phyloP scores from a whole-genome alignment of 2,888 invertebrate genomes.

The Melanophora roralis region DNA sequence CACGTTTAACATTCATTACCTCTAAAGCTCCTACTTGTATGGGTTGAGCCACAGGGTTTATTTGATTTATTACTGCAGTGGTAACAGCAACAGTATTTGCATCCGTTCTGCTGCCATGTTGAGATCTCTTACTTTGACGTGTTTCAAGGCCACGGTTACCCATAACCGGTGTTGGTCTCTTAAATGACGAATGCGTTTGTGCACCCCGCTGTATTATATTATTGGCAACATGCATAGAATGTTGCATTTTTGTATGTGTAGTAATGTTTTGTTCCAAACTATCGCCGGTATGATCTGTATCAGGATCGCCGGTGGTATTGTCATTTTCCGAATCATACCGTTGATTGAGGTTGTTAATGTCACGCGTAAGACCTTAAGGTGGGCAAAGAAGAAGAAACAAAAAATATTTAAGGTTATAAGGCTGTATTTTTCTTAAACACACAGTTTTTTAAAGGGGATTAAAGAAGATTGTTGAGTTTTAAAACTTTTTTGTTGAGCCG shows the following conservation, averaged over 20 bases:
- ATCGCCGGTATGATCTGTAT: slow-evolving; percentile 85
- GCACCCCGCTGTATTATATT: slow-evolving; percentile 72
- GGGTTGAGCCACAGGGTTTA: slow-evolving; percentile 72
- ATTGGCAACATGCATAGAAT: slow-evolving; percentile 75
- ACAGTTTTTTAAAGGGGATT: slow-evolving; percentile 1
- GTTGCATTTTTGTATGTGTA: slow-evolving; percentile 76
- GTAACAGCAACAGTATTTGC: slow-evolving; percentile 52
- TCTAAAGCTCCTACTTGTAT: slow-evolving; percentile 94
- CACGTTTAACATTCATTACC: slow-evolving; percentile 95
- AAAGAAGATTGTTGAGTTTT: slow-evolving; percentile 29
- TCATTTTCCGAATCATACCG: slow-evolving; percentile 78
- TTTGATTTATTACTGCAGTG: slow-evolving; percentile 57
- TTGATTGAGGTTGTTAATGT: slow-evolving; percentile 74
- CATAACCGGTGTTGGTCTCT: slow-evolving; percentile 80
- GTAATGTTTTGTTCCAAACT: slow-evolving; percentile 73
- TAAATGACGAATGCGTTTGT: slow-evolving; percentile 79
- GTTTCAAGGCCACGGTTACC: slow-evolving; percentile 81
- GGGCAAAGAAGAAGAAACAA: background rate
- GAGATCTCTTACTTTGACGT: slow-evolving; percentile 80
- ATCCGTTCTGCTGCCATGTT: slow-evolving; percentile 65
- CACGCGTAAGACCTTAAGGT: slow-evolving; percentile 74
- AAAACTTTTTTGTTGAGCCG: slow-evolving; percentile 7
- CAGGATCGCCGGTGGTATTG: slow-evolving; percentile 81
- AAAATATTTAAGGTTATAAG: background rate
- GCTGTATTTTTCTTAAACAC: background rate